These are phyloP conservation scores for Falco naumanni DNA, from an alignment of 2,797 vertebrate genomes.

Conservation along the genomic window DNA sequence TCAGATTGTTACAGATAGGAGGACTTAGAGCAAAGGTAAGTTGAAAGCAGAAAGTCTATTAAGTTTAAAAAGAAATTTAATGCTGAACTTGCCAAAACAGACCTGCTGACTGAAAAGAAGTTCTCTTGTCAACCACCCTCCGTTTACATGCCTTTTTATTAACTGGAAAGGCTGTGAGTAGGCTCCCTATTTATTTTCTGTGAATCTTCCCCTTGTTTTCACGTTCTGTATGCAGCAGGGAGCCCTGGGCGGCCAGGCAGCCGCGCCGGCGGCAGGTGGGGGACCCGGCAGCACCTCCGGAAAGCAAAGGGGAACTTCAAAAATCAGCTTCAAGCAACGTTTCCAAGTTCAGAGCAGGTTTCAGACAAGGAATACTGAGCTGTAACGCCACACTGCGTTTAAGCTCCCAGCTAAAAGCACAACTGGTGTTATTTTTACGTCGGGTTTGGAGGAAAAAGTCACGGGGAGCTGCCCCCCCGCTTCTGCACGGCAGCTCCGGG, in stretches of 20 bases:
- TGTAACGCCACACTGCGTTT: not conserved
- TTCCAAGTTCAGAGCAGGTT: not conserved
- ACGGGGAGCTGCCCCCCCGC: not conserved
- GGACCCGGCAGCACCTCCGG: rapidly evolving
- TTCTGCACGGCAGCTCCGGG: not conserved
- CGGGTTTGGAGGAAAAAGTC: not conserved
- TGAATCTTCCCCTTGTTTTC: not conserved
- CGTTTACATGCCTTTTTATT: not conserved
- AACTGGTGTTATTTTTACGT: not conserved
- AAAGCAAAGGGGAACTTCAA: not conserved
- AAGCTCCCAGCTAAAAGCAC: not conserved
- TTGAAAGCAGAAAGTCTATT: not conserved
- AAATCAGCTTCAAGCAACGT: rapidly evolving
- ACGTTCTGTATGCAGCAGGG: not conserved
- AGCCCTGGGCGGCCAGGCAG: not conserved
- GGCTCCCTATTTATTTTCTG: not conserved
- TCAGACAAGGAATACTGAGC: not conserved
- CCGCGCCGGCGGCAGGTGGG: rapidly evolving
- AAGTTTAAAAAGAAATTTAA: not conserved
- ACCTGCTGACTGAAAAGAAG: not conserved
- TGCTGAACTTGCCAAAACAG: not conserved
- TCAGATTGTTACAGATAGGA: not conserved
- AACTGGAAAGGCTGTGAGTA: not conserved
- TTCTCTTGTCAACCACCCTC: not conserved
- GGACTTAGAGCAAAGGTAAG: not conserved